Percentiles rank a stretch among this genome's conserved stretches.
Conservation (phyloP, 2,113 vertebrate species). For the Cinclus mexicanus region DNA sequence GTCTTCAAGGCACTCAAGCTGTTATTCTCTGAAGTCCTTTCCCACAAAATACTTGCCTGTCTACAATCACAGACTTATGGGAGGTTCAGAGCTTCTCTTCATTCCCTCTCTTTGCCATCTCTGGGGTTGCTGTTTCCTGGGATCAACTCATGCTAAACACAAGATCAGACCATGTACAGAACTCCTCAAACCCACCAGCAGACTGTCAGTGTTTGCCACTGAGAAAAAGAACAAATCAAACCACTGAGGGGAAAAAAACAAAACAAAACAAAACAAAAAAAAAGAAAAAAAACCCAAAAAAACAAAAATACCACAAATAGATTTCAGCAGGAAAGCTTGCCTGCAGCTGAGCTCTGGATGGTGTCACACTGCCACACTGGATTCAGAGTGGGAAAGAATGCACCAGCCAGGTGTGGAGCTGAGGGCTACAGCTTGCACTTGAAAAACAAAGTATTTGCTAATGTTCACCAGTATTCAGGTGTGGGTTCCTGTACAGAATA, state of each 20-base stretch:
- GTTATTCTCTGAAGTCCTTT: background rate
- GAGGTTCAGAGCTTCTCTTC: background rate
- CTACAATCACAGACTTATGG: background rate
- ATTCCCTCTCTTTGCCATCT: background rate
- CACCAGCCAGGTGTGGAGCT: background rate
- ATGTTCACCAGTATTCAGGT: background rate
- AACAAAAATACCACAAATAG: no score
- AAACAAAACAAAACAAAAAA: no score
- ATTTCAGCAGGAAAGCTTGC: background rate
- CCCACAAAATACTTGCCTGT: background rate
- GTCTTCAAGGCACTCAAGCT: background rate
- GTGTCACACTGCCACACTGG: background rate
- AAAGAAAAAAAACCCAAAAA: no score
- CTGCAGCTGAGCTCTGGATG: background rate
- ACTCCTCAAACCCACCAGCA: background rate
- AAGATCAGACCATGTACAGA: rapidly evolving
- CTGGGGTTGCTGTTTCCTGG: background rate
- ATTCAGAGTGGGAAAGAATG: background rate
- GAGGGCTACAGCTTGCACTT: background rate
- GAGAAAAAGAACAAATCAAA: background rate
- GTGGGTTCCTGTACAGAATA: background rate
- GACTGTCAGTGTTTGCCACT: background rate
- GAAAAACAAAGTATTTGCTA: background rate
- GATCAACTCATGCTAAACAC: background rate
- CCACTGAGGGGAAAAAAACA: no score